A percentile compares a stretch with the other conserved stretches of the same genome.
phyloP scores from a whole-genome alignment of 2,888 invertebrate genomes.

The Aspidiotus destructor region DNA sequence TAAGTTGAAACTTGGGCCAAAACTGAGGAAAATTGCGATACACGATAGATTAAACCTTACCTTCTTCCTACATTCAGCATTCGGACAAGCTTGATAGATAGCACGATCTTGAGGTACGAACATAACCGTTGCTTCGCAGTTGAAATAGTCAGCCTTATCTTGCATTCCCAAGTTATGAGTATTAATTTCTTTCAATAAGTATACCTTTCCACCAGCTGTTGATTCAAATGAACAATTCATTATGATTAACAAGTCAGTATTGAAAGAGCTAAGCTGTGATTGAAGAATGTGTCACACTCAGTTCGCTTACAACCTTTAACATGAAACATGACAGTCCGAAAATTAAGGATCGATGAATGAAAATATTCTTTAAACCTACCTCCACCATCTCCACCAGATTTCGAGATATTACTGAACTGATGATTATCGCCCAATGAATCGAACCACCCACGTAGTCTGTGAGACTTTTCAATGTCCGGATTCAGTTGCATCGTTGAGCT shows the following conservation, averaged over 20 bases:
- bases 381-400: conserved; percentile 41
- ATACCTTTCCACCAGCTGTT: conserved; percentile 46
- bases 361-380: conserved; percentile 7
- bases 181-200: conserved; percentile 65
- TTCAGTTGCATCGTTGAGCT: conserved; percentile 47
- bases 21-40: neutral
- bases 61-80: conserved; percentile 88
- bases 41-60: conserved; percentile 38
- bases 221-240: neutral
- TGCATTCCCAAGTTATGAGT: conserved; percentile 58
- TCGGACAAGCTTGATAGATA: conserved; percentile 84
- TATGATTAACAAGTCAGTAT: neutral
- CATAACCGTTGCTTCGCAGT: conserved; percentile 65
- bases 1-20: neutral
- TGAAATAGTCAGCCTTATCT: conserved; percentile 74
- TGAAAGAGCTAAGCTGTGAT: too few species aligned
- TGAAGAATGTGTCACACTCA: too few species aligned
- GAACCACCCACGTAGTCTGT: conserved; percentile 83
- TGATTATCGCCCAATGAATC: conserved; percentile 56
- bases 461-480: conserved; percentile 81
- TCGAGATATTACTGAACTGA: conserved; percentile 48
- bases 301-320: too few species aligned
- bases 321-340: too few species aligned
- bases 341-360: too few species aligned
- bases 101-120: conserved; percentile 72